phyloP scores from a whole-genome alignment of 2,888 invertebrate species.

The Scrobipalpa costella region DNA sequence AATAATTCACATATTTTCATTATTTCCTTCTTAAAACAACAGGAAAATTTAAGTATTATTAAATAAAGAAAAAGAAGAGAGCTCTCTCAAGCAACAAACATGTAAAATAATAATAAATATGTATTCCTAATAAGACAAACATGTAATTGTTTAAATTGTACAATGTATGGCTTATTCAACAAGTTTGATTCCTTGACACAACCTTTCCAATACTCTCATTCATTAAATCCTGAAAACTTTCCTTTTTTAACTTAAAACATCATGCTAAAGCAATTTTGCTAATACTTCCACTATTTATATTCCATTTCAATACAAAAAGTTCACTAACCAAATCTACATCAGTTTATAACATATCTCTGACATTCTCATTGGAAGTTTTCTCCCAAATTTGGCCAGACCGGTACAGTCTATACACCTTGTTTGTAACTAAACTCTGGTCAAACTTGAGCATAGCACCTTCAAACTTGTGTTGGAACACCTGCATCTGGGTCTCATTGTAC shows the following conservation, averaged over 20 bases:
- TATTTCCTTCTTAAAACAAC: too few relatives aligned
- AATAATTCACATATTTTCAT: too few relatives aligned
- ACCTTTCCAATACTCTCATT: neutral
- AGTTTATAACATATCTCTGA: slow-evolving; percentile 61
- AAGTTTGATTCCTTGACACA: neutral
- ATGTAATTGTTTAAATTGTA: neutral
- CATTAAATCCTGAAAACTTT: neutral
- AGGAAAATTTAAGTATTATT: too few relatives aligned
- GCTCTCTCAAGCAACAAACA: too few relatives aligned
- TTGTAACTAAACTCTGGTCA: slow-evolving; percentile 68
- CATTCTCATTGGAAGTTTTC: slow-evolving; percentile 57
- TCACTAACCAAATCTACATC: slow-evolving; percentile 6
- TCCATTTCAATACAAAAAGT: neutral
- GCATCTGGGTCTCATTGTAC: slow-evolving; percentile 73
- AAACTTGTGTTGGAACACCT: slow-evolving; percentile 73
- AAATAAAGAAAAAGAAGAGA: too few relatives aligned
- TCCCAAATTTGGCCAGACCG: slow-evolving; percentile 76
- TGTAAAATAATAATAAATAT: too few relatives aligned
- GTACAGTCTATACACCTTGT: slow-evolving; percentile 73
- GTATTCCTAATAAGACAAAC: neutral
- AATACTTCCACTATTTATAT: neutral
- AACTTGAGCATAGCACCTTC: slow-evolving; percentile 79
- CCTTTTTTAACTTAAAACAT: too few relatives aligned
- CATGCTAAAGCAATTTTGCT: too few relatives aligned
- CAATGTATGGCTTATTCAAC: neutral